Percentiles rank a stretch among this genome's conserved stretches.
Evolutionary conservation across 2,888 invertebrate genomes (phyloP).

Genomic region (Parnassius mnemosyne): DNA sequence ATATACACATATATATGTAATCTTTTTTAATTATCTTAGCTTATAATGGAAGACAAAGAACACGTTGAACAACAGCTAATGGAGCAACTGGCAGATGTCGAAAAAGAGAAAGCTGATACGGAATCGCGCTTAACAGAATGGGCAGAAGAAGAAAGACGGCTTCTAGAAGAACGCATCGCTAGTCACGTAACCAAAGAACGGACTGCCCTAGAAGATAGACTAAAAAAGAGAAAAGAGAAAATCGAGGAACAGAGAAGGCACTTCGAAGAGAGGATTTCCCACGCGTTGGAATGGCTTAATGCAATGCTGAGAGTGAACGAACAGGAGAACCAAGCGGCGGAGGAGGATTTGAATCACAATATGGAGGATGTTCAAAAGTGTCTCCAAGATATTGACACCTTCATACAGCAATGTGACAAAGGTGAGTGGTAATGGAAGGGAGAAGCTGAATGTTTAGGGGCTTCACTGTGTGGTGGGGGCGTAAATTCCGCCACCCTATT

Average conservation of each 20-base stretch:
- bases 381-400: constrained; percentile 46
- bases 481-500: too few species aligned
- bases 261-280: constrained; percentile 43
- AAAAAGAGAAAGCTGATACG: constrained; percentile 38
- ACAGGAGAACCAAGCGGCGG: constrained; percentile 49
- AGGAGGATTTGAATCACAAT: constrained; percentile 46
- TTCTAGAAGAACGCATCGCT: constrained; percentile 58
- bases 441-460: too few species aligned
- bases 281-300: constrained; percentile 41
- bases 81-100: constrained; percentile 44
- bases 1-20: too few species aligned
- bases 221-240: constrained; percentile 43
- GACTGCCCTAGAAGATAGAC: constrained; percentile 42
- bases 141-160: constrained; percentile 45
- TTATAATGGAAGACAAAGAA: constrained; percentile 32
- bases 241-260: constrained; percentile 43
- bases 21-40: constrained; percentile 16
- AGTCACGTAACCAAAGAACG: constrained; percentile 42
- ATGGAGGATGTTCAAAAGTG: constrained; percentile 45
- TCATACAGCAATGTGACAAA: constrained; percentile 56
- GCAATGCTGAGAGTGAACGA: constrained; percentile 38
- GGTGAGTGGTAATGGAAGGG: constrained; percentile 45
- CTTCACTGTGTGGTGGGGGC: too few species aligned
- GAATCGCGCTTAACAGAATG: constrained; percentile 42
- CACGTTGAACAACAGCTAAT: constrained; percentile 39